Evolutionary conservation across 2,888 invertebrate species (phyloP).

Genomic region (Autographa pulchrina): DNA sequence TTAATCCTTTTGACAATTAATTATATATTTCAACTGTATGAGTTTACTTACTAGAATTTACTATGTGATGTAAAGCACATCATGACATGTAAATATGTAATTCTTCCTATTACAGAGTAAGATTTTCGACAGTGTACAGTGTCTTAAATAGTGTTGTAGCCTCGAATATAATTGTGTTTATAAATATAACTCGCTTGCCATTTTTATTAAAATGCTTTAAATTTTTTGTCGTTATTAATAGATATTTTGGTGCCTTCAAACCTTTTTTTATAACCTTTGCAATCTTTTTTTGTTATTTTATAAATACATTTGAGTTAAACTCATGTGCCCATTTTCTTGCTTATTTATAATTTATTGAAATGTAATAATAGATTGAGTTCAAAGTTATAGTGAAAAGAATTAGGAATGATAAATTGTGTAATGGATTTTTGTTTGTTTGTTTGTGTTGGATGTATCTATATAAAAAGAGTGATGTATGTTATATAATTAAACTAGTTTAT

Average conservation of each 20-base stretch:
- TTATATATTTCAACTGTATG: conserved; percentile 15
- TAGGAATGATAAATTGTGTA: conserved; percentile 48
- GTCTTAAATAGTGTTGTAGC: conserved; percentile 60
- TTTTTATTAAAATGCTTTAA: conserved; percentile 67
- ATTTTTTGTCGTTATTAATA: conserved; percentile 31
- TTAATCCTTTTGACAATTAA: not conserved
- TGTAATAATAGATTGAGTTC: conserved; percentile 56
- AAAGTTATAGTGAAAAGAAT: conserved; percentile 52
- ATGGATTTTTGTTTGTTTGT: conserved; percentile 63
- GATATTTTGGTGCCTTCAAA: conserved; percentile 46
- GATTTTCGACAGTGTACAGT: conserved; percentile 70
- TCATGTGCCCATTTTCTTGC: conserved; percentile 82
- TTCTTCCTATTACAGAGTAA: conserved; percentile 61
- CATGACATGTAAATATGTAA: conserved; percentile 68
- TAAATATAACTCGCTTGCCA: conserved; percentile 76
- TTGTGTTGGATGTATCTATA: conserved; percentile 70
- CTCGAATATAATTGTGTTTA: conserved; percentile 74
- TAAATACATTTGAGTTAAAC: conserved; percentile 80
- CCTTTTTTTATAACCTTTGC: conserved; percentile 32
- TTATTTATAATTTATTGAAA: conserved; percentile 78
- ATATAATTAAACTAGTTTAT: conserved; percentile 58
- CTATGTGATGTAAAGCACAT: conserved; percentile 57
- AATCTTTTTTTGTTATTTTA: conserved; percentile 47
- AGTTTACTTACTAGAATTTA: conserved; percentile 31
- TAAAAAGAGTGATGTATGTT: conserved; percentile 68